Evolutionary conservation across 2,888 invertebrate species (phyloP).

Genomic region (Trichopria drosophilae): DNA sequence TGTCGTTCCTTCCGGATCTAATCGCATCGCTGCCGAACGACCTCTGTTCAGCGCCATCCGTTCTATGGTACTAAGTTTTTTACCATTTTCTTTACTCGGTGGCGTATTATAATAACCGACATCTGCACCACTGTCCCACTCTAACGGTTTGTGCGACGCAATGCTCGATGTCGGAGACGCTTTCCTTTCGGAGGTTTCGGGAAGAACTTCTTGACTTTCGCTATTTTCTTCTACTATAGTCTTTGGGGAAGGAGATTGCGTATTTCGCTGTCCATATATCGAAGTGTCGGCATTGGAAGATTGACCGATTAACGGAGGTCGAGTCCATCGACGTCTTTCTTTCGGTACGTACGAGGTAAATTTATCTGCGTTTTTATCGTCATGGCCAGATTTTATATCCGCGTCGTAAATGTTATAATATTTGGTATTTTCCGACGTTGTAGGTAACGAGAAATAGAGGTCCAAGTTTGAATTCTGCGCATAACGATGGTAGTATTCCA

Average conservation of each 20-base stretch:
- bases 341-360: conserved; percentile 43
- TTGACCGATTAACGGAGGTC: conserved; percentile 57
- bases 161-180: conserved; percentile 75
- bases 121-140: conserved; percentile 88
- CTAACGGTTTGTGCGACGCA: conserved; percentile 73
- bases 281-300: conserved; percentile 33
- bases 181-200: conserved; percentile 51
- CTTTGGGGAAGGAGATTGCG: conserved; percentile 40
- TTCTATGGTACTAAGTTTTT: conserved; percentile 66
- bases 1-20: conserved; percentile 59
- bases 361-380: conserved; percentile 42
- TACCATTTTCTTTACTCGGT: conserved; percentile 58
- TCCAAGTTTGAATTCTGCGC: conserved; percentile 69
- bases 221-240: background rate
- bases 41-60: conserved; percentile 63
- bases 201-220: conserved; percentile 33
- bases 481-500: conserved; percentile 72
- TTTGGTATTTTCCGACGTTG: conserved; percentile 38
- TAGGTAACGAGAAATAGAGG: conserved; percentile 64
- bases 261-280: conserved; percentile 27
- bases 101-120: conserved; percentile 73
- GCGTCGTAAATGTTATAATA: conserved; percentile 46
- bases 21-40: conserved; percentile 55
- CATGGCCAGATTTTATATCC: conserved; percentile 35
- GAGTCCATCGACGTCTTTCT: conserved; percentile 53